phyloP scores from a whole-genome alignment of 2,113 vertebrate species.

The Psephotus haematonotus region DNA sequence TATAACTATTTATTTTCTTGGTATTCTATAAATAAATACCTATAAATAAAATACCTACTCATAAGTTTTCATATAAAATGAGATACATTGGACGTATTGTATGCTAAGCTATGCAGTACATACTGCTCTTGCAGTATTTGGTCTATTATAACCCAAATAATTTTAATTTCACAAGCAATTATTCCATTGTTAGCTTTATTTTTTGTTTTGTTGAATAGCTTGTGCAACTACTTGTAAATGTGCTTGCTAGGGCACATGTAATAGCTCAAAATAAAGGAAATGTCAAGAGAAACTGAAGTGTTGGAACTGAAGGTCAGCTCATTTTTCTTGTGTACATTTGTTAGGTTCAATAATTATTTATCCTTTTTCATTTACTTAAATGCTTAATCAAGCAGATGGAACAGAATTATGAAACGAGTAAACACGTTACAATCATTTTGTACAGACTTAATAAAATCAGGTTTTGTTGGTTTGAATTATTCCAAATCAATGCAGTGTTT shows the following conservation, averaged over 20 bases:
- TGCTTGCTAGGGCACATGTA: neutral
- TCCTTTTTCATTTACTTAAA: neutral
- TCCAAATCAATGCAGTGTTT: conserved; percentile 2
- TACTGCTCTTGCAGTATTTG: neutral
- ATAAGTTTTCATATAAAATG: neutral
- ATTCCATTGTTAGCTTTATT: conserved; percentile 23
- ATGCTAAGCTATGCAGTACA: neutral
- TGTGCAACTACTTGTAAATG: neutral
- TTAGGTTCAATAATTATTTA: conserved; percentile 4
- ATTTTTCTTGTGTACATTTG: neutral
- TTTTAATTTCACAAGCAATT: neutral
- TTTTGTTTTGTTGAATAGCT: neutral
- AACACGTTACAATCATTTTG: conserved; percentile 1
- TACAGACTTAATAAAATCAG: neutral
- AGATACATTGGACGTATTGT: neutral
- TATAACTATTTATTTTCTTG: neutral
- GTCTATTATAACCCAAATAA: neutral
- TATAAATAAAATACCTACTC: neutral
- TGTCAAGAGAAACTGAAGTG: conserved; percentile 22
- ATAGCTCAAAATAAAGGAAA: conserved; percentile 34
- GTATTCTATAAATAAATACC: neutral
- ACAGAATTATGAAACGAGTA: conserved; percentile 22
- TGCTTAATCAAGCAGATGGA: conserved; percentile 12
- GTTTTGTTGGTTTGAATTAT: neutral
- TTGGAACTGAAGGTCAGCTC: conserved; percentile 21